Conservation (phyloP, 2,888 invertebrate genomes). For the Eledona agricola region DNA sequence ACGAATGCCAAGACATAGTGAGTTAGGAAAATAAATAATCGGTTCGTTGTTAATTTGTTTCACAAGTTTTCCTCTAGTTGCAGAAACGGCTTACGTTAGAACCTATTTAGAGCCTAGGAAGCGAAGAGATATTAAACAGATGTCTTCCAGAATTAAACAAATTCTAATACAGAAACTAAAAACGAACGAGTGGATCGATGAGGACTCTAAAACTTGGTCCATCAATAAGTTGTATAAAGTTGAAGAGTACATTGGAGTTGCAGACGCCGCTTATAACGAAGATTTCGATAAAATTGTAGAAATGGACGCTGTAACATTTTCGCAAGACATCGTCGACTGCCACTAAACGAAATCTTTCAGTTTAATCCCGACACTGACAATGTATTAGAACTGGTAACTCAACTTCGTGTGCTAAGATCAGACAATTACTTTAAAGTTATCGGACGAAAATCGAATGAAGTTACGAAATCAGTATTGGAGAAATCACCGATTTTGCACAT, state of each 20-base stretch:
- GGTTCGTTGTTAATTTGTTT: slow-evolving; percentile 24
- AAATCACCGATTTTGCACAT: slow-evolving; percentile 39
- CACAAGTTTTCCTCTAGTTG: slow-evolving; percentile 47
- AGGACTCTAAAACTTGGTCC: slow-evolving; percentile 38
- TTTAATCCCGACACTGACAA: slow-evolving; percentile 41
- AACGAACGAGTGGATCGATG: slow-evolving; percentile 46
- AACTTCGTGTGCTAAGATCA: slow-evolving; percentile 30
- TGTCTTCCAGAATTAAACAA: slow-evolving; percentile 44
- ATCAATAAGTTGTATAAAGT: slow-evolving; percentile 41
- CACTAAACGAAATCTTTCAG: slow-evolving; percentile 29
- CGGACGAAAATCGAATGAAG: slow-evolving; percentile 18
- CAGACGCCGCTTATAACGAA: slow-evolving; percentile 45
- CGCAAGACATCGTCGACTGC: no score
- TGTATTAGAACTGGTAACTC: slow-evolving; percentile 43
- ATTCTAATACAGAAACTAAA: slow-evolving; percentile 41
- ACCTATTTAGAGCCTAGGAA: slow-evolving; percentile 42
- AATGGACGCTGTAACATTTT: slow-evolving; percentile 44
- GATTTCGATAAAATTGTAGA: slow-evolving; percentile 44
- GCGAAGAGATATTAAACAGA: slow-evolving; percentile 41
- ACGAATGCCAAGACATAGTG: slow-evolving; percentile 43
- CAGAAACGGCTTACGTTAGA: slow-evolving; percentile 49
- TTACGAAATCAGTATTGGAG: slow-evolving; percentile 16
- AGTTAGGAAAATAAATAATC: slow-evolving; percentile 30
- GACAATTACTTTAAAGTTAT: slow-evolving; percentile 40
- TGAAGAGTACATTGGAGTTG: slow-evolving; percentile 46